A percentile compares a stretch with the other conserved stretches of the same genome.
Evolutionary conservation across 2,888 invertebrate genomes (phyloP).

Genomic region (Epinotia demarniana): DNA sequence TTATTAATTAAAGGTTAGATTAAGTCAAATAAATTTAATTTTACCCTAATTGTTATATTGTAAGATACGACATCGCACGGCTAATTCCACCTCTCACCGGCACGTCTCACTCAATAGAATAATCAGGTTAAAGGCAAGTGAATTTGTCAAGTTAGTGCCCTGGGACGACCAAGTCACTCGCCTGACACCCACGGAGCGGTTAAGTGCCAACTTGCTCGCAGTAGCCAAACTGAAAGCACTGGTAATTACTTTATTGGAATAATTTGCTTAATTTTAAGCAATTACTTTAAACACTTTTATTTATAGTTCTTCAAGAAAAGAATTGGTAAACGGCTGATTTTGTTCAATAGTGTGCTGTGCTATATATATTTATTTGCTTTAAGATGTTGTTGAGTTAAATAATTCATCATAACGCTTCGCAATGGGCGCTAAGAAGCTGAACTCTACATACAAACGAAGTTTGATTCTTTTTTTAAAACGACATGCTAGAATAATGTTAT

Average conservation of each 20-base stretch:
- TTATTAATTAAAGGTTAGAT: background rate
- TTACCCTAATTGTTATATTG: background rate
- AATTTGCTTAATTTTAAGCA: background rate
- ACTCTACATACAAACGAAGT: too few relatives aligned
- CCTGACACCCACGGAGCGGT: conserved; percentile 9
- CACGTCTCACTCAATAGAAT: conserved; percentile 7
- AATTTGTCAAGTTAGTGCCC: conserved; percentile 32
- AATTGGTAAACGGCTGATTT: too few relatives aligned
- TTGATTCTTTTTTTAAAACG: too few relatives aligned
- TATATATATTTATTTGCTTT: too few relatives aligned
- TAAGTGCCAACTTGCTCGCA: conserved; percentile 18
- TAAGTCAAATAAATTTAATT: background rate
- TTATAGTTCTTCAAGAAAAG: background rate
- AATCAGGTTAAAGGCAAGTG: conserved; percentile 38
- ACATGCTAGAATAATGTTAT: too few relatives aligned
- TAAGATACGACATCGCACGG: background rate
- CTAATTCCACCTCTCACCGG: background rate
- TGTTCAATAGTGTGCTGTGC: too few relatives aligned
- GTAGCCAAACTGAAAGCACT: background rate
- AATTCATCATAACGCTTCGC: too few relatives aligned
- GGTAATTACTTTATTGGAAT: background rate
- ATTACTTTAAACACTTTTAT: too few relatives aligned
- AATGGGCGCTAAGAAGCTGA: too few relatives aligned
- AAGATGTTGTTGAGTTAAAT: too few relatives aligned
- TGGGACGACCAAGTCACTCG: conserved; percentile 21